A percentile compares a stretch with the other conserved stretches of the same genome.
Evolutionary conservation across 2,888 invertebrate species (phyloP).

Genomic region (Dasypolia templi): DNA sequence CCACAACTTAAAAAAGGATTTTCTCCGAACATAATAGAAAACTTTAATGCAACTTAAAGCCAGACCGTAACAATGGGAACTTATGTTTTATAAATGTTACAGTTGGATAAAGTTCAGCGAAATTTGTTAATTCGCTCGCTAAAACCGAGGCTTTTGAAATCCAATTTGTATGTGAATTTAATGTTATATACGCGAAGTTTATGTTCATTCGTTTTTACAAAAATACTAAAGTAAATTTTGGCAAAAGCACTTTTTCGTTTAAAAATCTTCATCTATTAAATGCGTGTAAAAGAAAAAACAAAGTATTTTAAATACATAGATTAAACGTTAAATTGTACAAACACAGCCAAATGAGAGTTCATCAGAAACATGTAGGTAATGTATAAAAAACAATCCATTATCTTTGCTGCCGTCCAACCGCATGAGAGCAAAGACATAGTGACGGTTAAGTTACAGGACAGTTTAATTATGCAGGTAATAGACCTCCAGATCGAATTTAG

Average conservation of each 20-base stretch:
- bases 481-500: too few species aligned
- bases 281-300: neutral
- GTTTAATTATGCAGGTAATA: too few species aligned
- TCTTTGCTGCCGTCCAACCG: too few species aligned
- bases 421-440: too few species aligned
- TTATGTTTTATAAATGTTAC: slow-evolving; percentile 67
- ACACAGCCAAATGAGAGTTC: too few species aligned
- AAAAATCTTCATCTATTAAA: neutral
- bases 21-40: slow-evolving; percentile 62
- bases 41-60: slow-evolving; percentile 59
- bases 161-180: slow-evolving; percentile 39
- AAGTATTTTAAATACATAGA: too few species aligned
- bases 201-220: neutral
- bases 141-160: slow-evolving; percentile 45
- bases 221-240: neutral
- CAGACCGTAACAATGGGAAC: slow-evolving; percentile 63
- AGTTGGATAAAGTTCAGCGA: slow-evolving; percentile 51
- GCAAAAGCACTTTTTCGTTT: neutral
- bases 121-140: slow-evolving; percentile 68
- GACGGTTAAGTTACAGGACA: too few species aligned
- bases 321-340: too few species aligned
- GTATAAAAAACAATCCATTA: too few species aligned
- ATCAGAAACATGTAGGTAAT: too few species aligned
- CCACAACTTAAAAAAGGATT: slow-evolving; percentile 61
- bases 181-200: neutral